A percentile compares a stretch with the other conserved stretches of the same genome.
Evolutionary conservation across 2,113 vertebrate genomes (phyloP).

Genomic region (Siniperca chuatsi): DNA sequence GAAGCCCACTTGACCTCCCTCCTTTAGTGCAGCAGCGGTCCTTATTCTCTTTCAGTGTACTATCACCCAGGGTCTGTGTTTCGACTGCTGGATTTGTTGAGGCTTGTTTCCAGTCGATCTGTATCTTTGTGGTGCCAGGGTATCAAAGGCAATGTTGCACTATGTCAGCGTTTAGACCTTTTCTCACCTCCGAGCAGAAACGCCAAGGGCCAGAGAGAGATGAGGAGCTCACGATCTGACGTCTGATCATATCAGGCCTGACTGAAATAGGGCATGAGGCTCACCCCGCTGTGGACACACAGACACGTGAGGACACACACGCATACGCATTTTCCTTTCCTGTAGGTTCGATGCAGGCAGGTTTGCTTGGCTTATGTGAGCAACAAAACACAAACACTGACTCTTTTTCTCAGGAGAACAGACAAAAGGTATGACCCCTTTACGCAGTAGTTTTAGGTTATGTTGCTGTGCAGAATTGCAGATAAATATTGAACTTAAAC

Average conservation of each 20-base stretch:
- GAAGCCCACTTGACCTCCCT: conserved; percentile 40
- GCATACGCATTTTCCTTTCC: conserved; percentile 33
- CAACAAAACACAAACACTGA: conserved; percentile 20
- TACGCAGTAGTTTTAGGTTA: not conserved
- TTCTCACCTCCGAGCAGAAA: conserved; percentile 75
- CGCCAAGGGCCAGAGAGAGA: conserved; percentile 62
- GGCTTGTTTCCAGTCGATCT: conserved; percentile 44
- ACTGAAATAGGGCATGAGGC: conserved; percentile 80
- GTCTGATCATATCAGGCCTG: conserved; percentile 81
- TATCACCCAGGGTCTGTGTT: conserved; percentile 19
- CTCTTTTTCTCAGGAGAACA: conserved; percentile 7
- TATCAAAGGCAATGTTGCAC: conserved; percentile 67
- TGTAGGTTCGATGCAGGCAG: conserved; percentile 26
- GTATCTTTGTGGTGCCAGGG: conserved; percentile 50
- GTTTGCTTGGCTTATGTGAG: conserved; percentile 41
- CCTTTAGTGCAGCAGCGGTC: not conserved
- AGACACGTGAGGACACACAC: conserved; percentile 38
- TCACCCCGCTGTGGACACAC: conserved; percentile 70
- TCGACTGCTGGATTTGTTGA: conserved; percentile 12
- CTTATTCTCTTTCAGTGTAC: conserved; percentile 21
- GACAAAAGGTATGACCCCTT: not conserved
- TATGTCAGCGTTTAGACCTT: conserved; percentile 78
- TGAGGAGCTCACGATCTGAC: conserved; percentile 66
- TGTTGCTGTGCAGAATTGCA: not conserved
- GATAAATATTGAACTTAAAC: not conserved